Percentiles rank a stretch among this genome's conserved stretches.
Conservation (phyloP, 1,140 invertebrate species). For the Lepidostoma basale region DNA sequence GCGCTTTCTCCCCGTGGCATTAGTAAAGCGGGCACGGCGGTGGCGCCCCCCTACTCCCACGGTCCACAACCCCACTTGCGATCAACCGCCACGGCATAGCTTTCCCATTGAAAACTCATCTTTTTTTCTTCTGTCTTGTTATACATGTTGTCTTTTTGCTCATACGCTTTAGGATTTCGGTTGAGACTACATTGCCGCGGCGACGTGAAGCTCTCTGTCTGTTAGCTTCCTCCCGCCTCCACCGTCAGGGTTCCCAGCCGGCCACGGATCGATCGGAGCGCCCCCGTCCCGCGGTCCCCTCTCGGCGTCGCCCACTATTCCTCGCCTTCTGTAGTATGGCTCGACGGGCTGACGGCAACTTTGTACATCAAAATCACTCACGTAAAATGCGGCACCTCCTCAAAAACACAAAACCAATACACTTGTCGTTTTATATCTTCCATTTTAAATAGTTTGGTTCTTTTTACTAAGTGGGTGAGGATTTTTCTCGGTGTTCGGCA, state of each 20-base stretch:
- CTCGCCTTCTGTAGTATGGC: neutral
- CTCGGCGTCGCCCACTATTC: conserved; percentile 1
- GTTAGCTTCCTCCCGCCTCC: conserved; percentile 9
- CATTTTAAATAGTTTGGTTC: neutral
- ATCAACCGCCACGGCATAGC: no score
- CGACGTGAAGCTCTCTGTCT: neutral
- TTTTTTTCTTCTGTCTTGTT: no score
- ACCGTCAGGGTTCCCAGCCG: conserved; percentile 29
- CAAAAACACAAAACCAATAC: neutral
- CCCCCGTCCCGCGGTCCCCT: neutral
- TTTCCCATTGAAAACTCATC: no score
- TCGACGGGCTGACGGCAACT: conserved; percentile 6
- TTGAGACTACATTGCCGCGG: conserved; percentile 38
- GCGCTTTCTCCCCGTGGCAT: conserved; percentile 22
- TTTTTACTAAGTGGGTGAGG: neutral
- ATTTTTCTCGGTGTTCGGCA: neutral
- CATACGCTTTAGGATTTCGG: no score
- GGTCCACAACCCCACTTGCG: conserved; percentile 50
- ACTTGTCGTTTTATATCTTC: neutral
- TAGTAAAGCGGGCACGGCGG: conserved; percentile 45
- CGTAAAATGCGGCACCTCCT: no score
- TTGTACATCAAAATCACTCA: no score
- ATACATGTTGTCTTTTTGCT: no score
- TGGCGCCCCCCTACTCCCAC: conserved; percentile 55
- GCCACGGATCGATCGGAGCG: conserved; percentile 29